Percentiles rank a stretch among this genome's conserved stretches.
phyloP scores from a whole-genome alignment of 2,888 invertebrate species.

The Oligia strigilis region DNA sequence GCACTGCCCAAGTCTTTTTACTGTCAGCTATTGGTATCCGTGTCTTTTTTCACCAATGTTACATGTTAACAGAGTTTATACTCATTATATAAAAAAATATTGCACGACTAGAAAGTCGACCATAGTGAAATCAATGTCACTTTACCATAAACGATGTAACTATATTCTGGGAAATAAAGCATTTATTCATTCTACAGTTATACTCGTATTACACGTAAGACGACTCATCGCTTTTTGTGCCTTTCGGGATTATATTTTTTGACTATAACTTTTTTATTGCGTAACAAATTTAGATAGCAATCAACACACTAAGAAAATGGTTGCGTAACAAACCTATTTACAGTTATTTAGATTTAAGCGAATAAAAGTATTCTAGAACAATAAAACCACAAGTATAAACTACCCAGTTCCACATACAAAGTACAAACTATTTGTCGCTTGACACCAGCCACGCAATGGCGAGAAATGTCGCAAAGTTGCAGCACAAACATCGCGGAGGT shows the following conservation, averaged over 20 bases:
- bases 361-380: not conserved
- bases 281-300: not conserved
- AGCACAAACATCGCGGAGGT: slow-evolving; percentile 46
- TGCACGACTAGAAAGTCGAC: no score
- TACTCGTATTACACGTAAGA: not conserved
- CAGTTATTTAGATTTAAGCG: not conserved
- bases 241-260: not conserved
- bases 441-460: slow-evolving; percentile 18
- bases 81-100: not conserved
- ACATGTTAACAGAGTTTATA: not conserved
- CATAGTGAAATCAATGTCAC: no score
- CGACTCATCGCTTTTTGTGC: not conserved
- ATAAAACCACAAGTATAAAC: slow-evolving; percentile 1
- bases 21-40: not conserved
- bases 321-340: not conserved
- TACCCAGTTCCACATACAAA: slow-evolving; percentile 30
- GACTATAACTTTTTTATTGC: not conserved
- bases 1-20: not conserved
- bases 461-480: slow-evolving; percentile 49
- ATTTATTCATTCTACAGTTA: not conserved
- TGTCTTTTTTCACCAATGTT: not conserved
- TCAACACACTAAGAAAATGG: not conserved
- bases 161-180: no score
- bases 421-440: slow-evolving; percentile 48
- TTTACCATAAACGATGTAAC: no score